Percentiles rank a stretch among this genome's conserved stretches.
Evolutionary conservation across 2,113 vertebrate genomes (phyloP).

Genomic region (Chrysochloris asiatica): DNA sequence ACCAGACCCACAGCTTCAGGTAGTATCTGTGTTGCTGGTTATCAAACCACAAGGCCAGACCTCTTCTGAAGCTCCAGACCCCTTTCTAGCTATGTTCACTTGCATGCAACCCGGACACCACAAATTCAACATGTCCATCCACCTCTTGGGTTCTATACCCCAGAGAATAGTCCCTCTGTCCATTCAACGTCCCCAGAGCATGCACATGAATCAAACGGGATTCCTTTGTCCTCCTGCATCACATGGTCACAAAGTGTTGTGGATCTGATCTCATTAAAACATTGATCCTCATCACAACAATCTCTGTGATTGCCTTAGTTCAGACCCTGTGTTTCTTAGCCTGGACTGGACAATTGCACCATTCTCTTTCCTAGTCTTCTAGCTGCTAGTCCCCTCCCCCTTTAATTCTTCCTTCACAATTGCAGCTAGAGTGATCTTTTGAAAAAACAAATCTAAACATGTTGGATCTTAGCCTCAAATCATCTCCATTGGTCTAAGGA

Average conservation of each 20-base stretch:
- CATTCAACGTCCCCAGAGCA: neutral
- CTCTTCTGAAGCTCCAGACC: neutral
- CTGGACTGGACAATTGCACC: neutral
- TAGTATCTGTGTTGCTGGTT: neutral
- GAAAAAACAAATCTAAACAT: constrained; percentile 32
- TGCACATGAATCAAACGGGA: neutral
- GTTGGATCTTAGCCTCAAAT: neutral
- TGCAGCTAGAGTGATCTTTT: neutral
- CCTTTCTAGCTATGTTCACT: neutral
- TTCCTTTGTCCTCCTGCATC: neutral
- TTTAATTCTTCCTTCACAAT: neutral
- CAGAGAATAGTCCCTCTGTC: neutral
- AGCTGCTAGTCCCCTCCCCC: neutral
- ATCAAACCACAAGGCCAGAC: neutral
- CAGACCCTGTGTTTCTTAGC: neutral
- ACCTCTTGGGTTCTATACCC: neutral
- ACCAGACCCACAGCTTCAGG: neutral
- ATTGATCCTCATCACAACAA: neutral
- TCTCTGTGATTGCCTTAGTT: neutral
- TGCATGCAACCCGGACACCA: neutral
- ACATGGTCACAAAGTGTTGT: neutral
- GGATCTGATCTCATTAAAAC: neutral
- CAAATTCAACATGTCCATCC: neutral
- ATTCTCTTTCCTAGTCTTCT: neutral
- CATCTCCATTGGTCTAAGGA: neutral